Percentiles rank a stretch among this genome's conserved stretches.
Evolutionary conservation across 1,140 invertebrate species (phyloP).

Genomic region (Lucilia sericata): DNA sequence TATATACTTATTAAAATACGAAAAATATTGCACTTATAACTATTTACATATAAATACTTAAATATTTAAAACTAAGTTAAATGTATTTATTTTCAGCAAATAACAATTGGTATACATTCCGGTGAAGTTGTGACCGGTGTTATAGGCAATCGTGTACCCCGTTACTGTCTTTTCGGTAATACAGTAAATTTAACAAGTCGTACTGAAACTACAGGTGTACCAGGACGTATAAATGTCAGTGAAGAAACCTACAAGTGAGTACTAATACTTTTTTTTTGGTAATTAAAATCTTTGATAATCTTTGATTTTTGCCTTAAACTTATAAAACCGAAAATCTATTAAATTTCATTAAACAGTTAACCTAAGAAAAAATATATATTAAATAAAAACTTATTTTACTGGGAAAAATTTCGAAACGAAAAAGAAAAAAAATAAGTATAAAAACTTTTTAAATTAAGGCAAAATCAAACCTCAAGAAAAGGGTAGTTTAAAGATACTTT

Average conservation of each 20-base stretch:
- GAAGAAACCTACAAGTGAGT: slow-evolving; percentile 92
- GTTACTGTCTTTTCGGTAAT: slow-evolving; percentile 98
- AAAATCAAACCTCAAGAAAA: slow-evolving; percentile 27
- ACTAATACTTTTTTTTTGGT: not conserved
- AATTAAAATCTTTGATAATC: not conserved
- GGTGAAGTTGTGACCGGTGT: slow-evolving; percentile 97
- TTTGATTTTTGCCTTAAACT: not conserved
- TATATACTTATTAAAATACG: too few relatives aligned
- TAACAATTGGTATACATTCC: slow-evolving; percentile 96
- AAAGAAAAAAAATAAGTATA: not conserved
- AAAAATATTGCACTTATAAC: not conserved
- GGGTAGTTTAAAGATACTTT: slow-evolving; percentile 9
- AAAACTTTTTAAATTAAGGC: not conserved
- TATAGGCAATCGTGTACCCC: slow-evolving; percentile 95
- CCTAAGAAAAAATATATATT: slow-evolving; percentile 11
- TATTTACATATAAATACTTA: not conserved
- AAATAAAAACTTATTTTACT: not conserved
- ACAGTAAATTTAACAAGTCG: slow-evolving; percentile 95
- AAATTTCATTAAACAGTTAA: not conserved
- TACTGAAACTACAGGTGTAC: slow-evolving; percentile 93
- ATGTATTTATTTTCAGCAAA: slow-evolving; percentile 74
- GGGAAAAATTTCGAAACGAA: not conserved
- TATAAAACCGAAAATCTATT: not conserved
- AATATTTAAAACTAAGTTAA: not conserved
- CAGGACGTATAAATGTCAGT: slow-evolving; percentile 93